phyloP scores from a whole-genome alignment of 2,797 vertebrate genomes.

The Leucoraja ocellata region DNA sequence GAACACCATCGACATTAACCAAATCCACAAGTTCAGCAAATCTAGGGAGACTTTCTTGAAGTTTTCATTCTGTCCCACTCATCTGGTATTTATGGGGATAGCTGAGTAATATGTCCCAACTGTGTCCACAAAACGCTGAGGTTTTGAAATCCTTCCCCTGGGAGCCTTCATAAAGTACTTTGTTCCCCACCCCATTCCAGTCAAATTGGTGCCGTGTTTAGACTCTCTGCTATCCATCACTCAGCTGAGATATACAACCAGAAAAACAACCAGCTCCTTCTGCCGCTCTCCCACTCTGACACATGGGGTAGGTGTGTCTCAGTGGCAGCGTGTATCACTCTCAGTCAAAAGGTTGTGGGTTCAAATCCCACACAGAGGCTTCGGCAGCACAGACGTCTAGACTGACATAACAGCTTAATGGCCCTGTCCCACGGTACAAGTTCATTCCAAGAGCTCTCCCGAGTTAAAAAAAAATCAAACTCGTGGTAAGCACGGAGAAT shows the following conservation, averaged over 20 bases:
- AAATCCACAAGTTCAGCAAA: not conserved
- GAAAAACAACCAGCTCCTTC: not conserved
- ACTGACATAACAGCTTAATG: too few species aligned
- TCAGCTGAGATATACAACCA: not conserved
- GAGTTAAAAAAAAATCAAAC: too few species aligned
- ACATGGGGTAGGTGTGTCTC: too few species aligned
- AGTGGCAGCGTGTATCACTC: too few species aligned
- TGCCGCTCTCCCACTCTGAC: not conserved
- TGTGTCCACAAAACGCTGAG: slow-evolving; percentile 22
- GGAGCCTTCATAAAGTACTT: not conserved
- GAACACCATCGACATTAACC: slow-evolving; percentile 18
- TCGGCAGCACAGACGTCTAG: too few species aligned
- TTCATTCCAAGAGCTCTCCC: too few species aligned
- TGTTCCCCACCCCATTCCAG: slow-evolving; percentile 7
- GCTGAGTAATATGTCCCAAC: not conserved
- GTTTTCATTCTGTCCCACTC: slow-evolving; percentile 19
- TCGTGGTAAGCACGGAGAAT: too few species aligned
- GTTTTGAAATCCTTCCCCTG: not conserved
- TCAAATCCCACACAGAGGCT: too few species aligned
- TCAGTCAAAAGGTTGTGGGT: too few species aligned
- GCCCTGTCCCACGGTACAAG: too few species aligned
- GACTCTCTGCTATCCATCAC: not conserved
- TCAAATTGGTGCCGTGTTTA: not conserved
- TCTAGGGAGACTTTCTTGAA: not conserved
- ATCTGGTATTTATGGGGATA: slow-evolving; percentile 23